Base-by-base conservation (phyloP, 2,113 vertebrate species). In the Tragelaphus scriptus region DNA sequence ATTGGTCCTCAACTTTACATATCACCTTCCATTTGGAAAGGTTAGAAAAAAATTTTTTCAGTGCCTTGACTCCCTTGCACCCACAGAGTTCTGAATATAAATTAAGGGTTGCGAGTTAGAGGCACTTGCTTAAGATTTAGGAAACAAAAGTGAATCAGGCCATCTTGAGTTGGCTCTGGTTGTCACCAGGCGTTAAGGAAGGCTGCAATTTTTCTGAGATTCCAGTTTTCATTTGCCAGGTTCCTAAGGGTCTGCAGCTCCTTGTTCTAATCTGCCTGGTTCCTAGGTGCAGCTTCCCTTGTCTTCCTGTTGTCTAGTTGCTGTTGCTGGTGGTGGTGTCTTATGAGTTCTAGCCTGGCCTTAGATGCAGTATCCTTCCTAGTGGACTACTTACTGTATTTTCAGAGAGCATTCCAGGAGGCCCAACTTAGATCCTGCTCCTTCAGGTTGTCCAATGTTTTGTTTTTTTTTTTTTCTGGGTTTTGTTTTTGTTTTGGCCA, bases 11-110 rank as follows among this genome's bases (percentile, higher is more conserved):
- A 79, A 65, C 21, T 91, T 40, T 86, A 32, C 58, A 47, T 56
- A 79, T 85, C 63, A 77, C 32, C 55, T n/a, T 85, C 28, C 58
- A 36, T 75, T 85, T 51, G 28, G 80, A 53, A 95, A 77, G n/a
- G 7, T 63, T 89, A 85, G 63, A 77, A 84, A 56, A 84, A 82
- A 8, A 9, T 0, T 16, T 26, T 36, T 25, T 82, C 36, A 56
- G 15, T 81, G n/a, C 28, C 13, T 25, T 36, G 13, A 63, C 36
- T 90, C 25, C 61, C 40, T 90, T 65, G 47, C 17, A 93, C 80
- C 30, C n/a, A 84, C 47, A 85, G 16, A 28, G 30, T 79, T 93
- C 36, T 79, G 56, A 65, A 79, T 79, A 79, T 85, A 90, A 89
- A 55, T 90, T 79, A 26, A 55, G 5, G 77, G 82, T 47, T 90